phyloP scores from a whole-genome alignment of 35 echinoderm and acorn worm genomes.

The Diadema setosum region DNA sequence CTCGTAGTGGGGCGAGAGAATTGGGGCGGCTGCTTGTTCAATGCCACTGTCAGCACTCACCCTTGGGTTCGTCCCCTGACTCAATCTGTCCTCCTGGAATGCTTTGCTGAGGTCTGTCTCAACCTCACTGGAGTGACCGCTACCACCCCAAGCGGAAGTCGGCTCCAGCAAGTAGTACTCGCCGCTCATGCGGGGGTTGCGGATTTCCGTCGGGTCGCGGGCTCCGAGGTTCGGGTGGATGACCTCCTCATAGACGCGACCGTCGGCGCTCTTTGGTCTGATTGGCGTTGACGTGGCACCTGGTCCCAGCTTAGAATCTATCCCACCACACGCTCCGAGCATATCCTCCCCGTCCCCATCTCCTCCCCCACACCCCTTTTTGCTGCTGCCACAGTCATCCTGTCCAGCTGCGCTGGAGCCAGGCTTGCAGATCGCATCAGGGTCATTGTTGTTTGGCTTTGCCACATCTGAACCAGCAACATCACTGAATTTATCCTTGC shows the following conservation, averaged over 20 bases:
- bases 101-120: background rate
- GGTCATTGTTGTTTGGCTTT: background rate
- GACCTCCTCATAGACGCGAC: conserved; percentile 6
- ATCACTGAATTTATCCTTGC: background rate
- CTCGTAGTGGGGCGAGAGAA: background rate
- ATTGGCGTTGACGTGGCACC: background rate
- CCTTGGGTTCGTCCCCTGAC: background rate
- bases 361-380: background rate
- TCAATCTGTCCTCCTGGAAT: background rate
- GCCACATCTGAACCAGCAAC: background rate
- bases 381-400: background rate
- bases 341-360: background rate
- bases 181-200: conserved; percentile 11
- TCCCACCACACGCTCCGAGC: background rate
- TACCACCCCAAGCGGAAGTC: background rate
- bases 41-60: background rate
- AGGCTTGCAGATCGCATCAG: background rate
- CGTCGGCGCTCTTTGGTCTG: background rate
- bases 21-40: background rate
- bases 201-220: background rate
- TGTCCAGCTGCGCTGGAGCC: background rate
- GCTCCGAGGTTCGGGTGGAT: background rate
- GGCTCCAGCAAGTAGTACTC: conserved; percentile 16
- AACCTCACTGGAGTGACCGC: background rate
- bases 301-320: background rate